Base-by-base conservation (phyloP, 1,140 invertebrate genomes). In the Caenorhabditis inopinata region DNA sequence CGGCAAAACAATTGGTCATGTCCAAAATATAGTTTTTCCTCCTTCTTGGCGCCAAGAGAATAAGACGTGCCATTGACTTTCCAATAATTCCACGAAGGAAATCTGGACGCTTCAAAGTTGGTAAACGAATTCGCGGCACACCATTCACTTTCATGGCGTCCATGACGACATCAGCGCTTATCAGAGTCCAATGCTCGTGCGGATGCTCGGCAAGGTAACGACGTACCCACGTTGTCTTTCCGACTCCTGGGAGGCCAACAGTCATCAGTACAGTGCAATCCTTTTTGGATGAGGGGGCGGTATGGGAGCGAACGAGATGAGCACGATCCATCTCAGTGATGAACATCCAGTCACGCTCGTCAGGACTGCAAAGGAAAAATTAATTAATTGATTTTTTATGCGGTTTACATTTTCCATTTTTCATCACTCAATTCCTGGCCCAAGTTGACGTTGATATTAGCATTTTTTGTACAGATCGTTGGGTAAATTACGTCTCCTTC, bases 11-110 rank as follows among this genome's bases (percentile, higher is more conserved):
- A 76, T 88, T 88, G 16, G 85, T 87, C 82, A 85, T 78, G 80
- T 88, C 87, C 27, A 88, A 73, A 74, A 88, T 88, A 74, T 88
- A 88, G 48, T 88, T 88, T 48, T 87, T 84, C 9, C 85, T 53
- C 18, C 87, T 32, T n/a, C 87, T 80, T 32, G 87, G 88, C 6
- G 87, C 87, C 81, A 88, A 32, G 23, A 35, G 48, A n/a, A 77
- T 51, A 21, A 38, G 51, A 27, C 53, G 42, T 79, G 46, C 29
- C 29, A 81, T 45, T 12, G 74, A 62, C 23, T 88, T 88, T 27
- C 86, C 86, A 16, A 87, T 82, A 18, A 88, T 77, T 23, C 86
- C 86, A 81, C 88, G 87, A 2, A 87, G 78, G 84, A 88, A 87
- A 77, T 88, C 87, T 84, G 87, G 89, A 6, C 87, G 74, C 9